A percentile compares a stretch with the other conserved stretches of the same genome.
Conservation (phyloP, 2,113 vertebrate species). For the Semnornis frantzii region DNA sequence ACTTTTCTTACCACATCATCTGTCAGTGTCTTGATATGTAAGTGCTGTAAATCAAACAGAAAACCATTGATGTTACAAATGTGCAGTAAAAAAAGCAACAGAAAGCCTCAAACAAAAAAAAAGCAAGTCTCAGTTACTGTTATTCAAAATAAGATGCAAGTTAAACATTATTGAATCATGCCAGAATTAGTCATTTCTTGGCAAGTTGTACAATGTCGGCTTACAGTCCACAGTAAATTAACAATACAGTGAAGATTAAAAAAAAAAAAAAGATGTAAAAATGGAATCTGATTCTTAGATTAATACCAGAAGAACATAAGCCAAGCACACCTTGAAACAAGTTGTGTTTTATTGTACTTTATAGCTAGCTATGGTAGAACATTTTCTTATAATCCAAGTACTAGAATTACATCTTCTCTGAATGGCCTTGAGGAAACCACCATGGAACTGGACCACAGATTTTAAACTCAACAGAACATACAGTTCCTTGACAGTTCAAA, state of each 20-base stretch:
- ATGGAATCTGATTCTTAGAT: not conserved
- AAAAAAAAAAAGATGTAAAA: not conserved
- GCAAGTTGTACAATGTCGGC: not conserved
- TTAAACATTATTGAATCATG: not conserved
- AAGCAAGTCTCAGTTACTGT: not conserved
- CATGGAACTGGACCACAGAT: not conserved
- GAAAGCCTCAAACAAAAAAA: not conserved
- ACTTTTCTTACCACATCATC: conserved; percentile 93
- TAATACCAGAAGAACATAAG: not conserved
- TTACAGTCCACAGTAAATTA: not conserved
- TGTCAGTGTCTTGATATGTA: conserved; percentile 93
- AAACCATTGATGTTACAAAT: conserved; percentile 61
- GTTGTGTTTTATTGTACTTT: not conserved
- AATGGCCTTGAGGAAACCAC: not conserved
- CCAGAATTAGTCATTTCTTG: not conserved
- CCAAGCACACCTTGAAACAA: not conserved
- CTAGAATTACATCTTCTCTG: not conserved
- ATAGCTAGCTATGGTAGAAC: not conserved
- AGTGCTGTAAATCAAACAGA: conserved; percentile 82
- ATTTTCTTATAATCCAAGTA: not conserved
- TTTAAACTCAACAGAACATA: not conserved
- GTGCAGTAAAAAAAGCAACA: not conserved
- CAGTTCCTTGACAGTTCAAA: not conserved
- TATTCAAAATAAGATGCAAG: not conserved
- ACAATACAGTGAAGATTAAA: not conserved